Conservation (phyloP, 2,797 vertebrate genomes). For the Halcyon badia region DNA sequence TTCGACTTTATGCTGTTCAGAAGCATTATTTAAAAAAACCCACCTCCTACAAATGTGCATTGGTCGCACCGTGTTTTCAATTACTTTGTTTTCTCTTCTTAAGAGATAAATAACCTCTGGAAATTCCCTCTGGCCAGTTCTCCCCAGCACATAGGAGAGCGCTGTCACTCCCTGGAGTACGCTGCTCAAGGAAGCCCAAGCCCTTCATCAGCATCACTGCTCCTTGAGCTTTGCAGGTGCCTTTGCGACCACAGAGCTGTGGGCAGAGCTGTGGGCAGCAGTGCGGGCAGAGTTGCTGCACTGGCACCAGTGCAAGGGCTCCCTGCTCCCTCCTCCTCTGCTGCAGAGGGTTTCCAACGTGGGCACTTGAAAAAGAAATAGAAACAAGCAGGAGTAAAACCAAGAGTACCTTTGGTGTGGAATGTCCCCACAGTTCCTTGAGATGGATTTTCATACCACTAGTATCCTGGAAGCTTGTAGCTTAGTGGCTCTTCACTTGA, state of each 20-base stretch:
- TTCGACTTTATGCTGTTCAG: neutral
- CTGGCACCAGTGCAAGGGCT: fast-evolving
- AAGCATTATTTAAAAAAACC: neutral
- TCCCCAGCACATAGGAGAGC: fast-evolving
- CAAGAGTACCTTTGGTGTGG: fast-evolving
- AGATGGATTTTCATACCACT: fast-evolving
- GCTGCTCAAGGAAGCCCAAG: neutral
- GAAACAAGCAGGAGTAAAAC: neutral
- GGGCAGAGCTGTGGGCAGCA: neutral
- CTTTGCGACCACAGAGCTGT: neutral
- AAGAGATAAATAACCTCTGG: neutral
- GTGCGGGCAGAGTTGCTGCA: neutral
- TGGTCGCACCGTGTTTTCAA: neutral
- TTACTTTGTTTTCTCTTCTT: neutral
- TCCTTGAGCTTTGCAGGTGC: neutral
- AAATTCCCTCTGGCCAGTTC: neutral
- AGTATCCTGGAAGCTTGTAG: neutral
- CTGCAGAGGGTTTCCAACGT: neutral
- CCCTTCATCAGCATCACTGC: neutral
- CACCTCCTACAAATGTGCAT: neutral
- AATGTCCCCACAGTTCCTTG: neutral
- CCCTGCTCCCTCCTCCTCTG: neutral
- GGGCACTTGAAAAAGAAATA: neutral
- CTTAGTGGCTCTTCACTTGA: neutral
- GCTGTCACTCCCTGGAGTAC: neutral